These are phyloP conservation scores for Choreutis nemorana DNA, from an alignment of 2,888 invertebrate species.

Conservation along the genomic window DNA sequence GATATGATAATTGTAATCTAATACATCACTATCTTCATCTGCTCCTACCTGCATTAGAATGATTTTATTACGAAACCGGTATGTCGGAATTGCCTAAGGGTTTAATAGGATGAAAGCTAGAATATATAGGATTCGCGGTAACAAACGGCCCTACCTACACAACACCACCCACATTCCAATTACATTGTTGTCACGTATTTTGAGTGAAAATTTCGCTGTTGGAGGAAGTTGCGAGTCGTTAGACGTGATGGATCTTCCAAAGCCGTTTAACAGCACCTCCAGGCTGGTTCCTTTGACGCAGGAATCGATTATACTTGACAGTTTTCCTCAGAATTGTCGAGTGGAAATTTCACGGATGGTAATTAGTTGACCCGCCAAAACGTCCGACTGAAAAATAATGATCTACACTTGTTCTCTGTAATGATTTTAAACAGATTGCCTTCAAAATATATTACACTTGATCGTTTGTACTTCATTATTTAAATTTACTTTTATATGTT, in stretches of 20 bases:
- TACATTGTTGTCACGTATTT: constrained; percentile 21
- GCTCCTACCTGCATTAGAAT: constrained; percentile 26
- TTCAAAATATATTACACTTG: no score
- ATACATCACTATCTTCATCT: constrained; percentile 41
- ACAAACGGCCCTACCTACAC: constrained; percentile 25
- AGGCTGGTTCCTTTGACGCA: constrained; percentile 31
- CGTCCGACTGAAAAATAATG: no score
- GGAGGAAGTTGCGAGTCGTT: constrained; percentile 34
- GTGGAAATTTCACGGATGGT: constrained; percentile 33
- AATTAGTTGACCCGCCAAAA: constrained; percentile 38
- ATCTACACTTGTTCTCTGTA: no score
- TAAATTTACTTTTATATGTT: no score
- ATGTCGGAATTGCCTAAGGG: constrained; percentile 14
- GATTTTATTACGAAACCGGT: constrained; percentile 1
- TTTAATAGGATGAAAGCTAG: constrained; percentile 17
- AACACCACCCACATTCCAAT: constrained; percentile 20
- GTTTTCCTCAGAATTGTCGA: constrained; percentile 41
- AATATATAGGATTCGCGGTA: constrained; percentile 12
- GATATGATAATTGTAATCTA: constrained; percentile 58
- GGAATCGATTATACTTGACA: constrained; percentile 57
- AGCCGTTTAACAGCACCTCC: constrained; percentile 27
- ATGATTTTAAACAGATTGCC: no score
- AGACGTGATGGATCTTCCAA: constrained; percentile 32
- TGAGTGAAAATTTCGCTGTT: constrained; percentile 22
- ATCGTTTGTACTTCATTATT: no score